Conservation (phyloP, 2,113 vertebrate species). For the Clarias magur region DNA sequence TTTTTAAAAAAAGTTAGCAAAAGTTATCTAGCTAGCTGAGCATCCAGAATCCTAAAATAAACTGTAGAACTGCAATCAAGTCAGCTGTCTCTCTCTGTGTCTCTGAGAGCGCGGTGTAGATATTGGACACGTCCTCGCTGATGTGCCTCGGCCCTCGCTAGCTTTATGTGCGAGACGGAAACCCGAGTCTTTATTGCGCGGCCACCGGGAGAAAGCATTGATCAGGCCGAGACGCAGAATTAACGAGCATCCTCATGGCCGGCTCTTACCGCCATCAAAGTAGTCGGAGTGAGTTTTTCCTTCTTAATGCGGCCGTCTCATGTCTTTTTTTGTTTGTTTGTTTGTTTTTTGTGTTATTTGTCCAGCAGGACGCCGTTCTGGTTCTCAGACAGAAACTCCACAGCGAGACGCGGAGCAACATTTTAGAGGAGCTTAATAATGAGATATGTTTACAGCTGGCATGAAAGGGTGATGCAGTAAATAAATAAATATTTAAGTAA, state of each 20-base stretch:
- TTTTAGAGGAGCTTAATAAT: constrained; percentile 67
- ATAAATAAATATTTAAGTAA: not conserved
- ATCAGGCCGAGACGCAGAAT: constrained; percentile 7
- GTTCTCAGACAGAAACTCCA: constrained; percentile 20
- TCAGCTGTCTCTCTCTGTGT: not conserved
- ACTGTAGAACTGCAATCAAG: not conserved
- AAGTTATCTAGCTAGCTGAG: not conserved
- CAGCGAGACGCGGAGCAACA: constrained; percentile 40
- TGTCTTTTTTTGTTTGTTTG: not conserved
- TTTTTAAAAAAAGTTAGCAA: not conserved
- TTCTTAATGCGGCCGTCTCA: constrained; percentile 58
- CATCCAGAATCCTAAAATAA: not conserved
- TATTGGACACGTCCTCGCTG: not conserved
- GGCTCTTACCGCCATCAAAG: not conserved
- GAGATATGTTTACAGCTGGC: constrained; percentile 72
- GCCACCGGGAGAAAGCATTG: constrained; percentile 13
- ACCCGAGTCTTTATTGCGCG: not conserved
- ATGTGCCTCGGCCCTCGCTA: not conserved
- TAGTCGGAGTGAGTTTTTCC: constrained; percentile 46
- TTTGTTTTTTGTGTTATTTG: constrained; percentile 25
- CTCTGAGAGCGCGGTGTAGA: not conserved
- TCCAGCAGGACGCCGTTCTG: constrained; percentile 61
- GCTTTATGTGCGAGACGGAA: not conserved
- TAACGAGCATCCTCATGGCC: constrained; percentile 14
- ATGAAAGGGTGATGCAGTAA: constrained; percentile 20